Conservation (phyloP, 1,140 invertebrate genomes). For the Drosophila navojoa region DNA sequence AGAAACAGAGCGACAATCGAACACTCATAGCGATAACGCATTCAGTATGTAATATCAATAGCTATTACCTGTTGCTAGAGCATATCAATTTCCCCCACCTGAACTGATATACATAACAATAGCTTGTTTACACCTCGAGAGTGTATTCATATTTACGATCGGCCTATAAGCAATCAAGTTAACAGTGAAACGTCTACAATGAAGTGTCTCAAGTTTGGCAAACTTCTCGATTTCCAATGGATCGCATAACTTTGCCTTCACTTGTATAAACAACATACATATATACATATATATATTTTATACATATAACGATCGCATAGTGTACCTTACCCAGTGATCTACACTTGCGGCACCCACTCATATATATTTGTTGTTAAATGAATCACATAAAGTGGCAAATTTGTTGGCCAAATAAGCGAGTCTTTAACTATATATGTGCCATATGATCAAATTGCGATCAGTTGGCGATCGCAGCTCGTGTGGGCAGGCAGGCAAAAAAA, state of each 20-base stretch:
- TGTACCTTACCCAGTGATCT: conserved; percentile 30
- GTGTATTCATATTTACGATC: conserved; percentile 1
- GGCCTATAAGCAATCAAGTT: neutral
- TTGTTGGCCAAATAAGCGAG: conserved; percentile 35
- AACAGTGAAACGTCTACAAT: neutral
- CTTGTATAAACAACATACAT: conserved; percentile 3
- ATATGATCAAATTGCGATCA: conserved; percentile 12
- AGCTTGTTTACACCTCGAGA: conserved; percentile 5
- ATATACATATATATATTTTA: no score
- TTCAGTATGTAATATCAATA: neutral
- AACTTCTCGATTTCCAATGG: conserved; percentile 3
- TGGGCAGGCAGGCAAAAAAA: conserved; percentile 2
- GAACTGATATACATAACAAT: conserved; percentile 8
- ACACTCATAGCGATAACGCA: no score
- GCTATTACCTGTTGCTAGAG: neutral
- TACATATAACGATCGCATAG: neutral
- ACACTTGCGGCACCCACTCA: conserved; percentile 26
- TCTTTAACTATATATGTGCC: neutral
- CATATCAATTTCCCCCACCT: neutral
- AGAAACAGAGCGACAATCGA: no score
- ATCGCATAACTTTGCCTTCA: conserved; percentile 12
- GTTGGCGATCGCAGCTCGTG: conserved; percentile 18
- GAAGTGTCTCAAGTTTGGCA: conserved; percentile 16
- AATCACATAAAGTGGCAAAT: conserved; percentile 42
- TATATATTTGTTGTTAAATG: conserved; percentile 6